These are phyloP conservation scores for Scaeva pyrastri DNA, from an alignment of 2,888 invertebrate genomes.

Conservation along the genomic window DNA sequence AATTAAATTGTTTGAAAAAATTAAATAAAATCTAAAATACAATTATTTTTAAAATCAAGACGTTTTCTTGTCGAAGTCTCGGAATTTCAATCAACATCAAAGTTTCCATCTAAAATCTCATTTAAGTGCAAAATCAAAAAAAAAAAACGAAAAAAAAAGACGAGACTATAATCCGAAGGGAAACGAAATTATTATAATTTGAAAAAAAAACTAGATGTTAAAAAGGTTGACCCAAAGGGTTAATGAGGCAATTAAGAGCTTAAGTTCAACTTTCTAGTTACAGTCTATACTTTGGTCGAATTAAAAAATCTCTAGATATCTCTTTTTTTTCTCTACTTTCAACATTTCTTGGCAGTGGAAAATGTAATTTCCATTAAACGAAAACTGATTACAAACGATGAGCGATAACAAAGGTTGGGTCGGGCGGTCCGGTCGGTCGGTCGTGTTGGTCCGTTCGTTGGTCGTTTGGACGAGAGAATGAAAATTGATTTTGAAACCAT, in stretches of 20 bases:
- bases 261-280: slow-evolving; percentile 48
- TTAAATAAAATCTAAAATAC: background rate
- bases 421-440: slow-evolving; percentile 2
- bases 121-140: slow-evolving; percentile 9
- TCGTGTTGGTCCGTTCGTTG: slow-evolving; percentile 1
- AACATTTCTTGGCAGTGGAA: background rate
- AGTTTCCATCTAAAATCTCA: background rate
- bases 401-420: slow-evolving; percentile 55
- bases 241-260: slow-evolving; percentile 72
- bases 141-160: background rate
- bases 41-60: background rate
- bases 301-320: slow-evolving; percentile 15
- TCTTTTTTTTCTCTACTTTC: background rate
- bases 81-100: background rate
- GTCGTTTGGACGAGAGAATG: slow-evolving; percentile 24
- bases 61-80: background rate
- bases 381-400: slow-evolving; percentile 61
- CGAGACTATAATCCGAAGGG: background rate
- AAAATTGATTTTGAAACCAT: slow-evolving; percentile 59
- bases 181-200: slow-evolving; percentile 12
- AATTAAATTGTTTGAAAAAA: background rate
- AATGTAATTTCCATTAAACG: slow-evolving; percentile 56
- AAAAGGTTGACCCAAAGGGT: slow-evolving; percentile 68
- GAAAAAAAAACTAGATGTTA: slow-evolving; percentile 1
- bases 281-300: slow-evolving; percentile 22